Percentiles rank a stretch among this genome's conserved stretches.
phyloP scores from a whole-genome alignment of 2,113 vertebrate genomes.

The Ranitomeya imitator region DNA sequence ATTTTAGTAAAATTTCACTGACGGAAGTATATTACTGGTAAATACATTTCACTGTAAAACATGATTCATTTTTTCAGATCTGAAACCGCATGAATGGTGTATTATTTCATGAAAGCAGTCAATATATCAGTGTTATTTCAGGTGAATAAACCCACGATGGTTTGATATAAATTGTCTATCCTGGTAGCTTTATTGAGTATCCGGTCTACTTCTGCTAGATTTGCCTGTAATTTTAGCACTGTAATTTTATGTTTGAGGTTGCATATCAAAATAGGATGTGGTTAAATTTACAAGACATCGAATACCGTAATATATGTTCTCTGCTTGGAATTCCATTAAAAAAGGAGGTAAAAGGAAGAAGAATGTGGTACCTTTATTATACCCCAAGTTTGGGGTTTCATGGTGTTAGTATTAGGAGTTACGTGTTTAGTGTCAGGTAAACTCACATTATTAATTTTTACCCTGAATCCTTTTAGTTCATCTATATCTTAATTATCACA shows the following conservation, averaged over 20 bases:
- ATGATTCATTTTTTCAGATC: not conserved
- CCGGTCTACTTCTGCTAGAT: constrained; percentile 19
- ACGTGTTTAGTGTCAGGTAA: constrained; percentile 1
- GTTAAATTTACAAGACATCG: constrained; percentile 17
- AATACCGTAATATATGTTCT: constrained; percentile 27
- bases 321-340: constrained; percentile 5
- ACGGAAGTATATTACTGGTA: not conserved
- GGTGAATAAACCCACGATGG: constrained; percentile 30
- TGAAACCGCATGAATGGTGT: not conserved
- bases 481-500: not conserved
- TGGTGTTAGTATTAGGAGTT: not conserved
- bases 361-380: not conserved
- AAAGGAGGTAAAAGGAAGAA: not conserved
- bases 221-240: constrained; percentile 12
- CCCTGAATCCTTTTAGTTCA: not conserved
- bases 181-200: constrained; percentile 19
- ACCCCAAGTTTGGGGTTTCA: not conserved
- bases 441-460: not conserved
- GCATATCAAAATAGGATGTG: constrained; percentile 31
- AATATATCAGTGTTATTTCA: constrained; percentile 39
- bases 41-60: constrained; percentile 12
- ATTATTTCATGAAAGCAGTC: constrained; percentile 31
- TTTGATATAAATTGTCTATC: constrained; percentile 31
- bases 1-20: not conserved
- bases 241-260: constrained; percentile 41